Evolutionary conservation across 2,797 vertebrate genomes (phyloP).

Genomic region (Xenopus petersii): DNA sequence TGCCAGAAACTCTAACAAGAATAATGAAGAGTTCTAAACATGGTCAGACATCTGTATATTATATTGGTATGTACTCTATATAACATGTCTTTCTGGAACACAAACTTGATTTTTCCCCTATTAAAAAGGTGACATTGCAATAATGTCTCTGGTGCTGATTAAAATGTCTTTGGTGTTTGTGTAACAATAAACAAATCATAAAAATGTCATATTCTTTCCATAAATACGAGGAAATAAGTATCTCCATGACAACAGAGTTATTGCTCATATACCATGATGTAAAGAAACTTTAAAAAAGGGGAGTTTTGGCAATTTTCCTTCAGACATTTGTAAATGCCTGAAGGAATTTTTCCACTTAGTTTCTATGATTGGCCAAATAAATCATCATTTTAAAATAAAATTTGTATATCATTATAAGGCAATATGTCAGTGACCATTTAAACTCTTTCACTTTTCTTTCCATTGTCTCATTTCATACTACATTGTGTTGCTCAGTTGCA

Average conservation of each 20-base stretch:
- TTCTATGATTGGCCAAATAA: not conserved
- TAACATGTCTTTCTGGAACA: not conserved
- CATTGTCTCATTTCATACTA: not conserved
- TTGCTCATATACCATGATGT: conserved; percentile 10
- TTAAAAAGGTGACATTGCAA: not conserved
- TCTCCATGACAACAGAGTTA: conserved; percentile 7
- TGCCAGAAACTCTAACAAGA: too few relatives aligned
- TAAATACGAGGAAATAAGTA: conserved; percentile 1
- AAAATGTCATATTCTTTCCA: conserved; percentile 9
- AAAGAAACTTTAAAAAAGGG: not conserved
- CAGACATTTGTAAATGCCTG: not conserved
- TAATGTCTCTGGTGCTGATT: conserved; percentile 12
- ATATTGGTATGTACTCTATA: too few relatives aligned
- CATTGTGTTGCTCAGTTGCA: too few relatives aligned
- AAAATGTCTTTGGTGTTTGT: conserved; percentile 10
- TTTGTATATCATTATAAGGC: conserved; percentile 5
- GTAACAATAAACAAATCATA: conserved; percentile 35
- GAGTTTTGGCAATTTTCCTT: conserved; percentile 9
- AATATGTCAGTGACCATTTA: not conserved
- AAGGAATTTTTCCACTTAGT: not conserved
- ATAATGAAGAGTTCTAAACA: too few relatives aligned
- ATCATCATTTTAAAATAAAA: conserved; percentile 7
- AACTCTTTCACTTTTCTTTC: not conserved
- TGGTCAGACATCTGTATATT: too few relatives aligned
- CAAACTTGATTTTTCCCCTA: not conserved